Evolutionary conservation across 2,797 vertebrate species (phyloP).

Genomic region (Pelodytes ibericus): DNA sequence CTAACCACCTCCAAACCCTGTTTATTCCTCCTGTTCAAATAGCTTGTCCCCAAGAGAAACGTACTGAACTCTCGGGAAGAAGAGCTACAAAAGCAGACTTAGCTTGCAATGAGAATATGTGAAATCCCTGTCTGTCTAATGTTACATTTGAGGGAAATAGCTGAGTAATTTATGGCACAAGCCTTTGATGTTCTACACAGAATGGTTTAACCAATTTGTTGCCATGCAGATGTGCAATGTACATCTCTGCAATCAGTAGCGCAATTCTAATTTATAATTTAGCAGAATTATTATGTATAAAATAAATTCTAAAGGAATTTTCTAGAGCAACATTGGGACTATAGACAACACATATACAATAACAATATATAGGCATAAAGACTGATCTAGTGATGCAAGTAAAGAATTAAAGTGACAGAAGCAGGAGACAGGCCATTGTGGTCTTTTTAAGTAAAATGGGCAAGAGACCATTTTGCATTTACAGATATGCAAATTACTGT

Average conservation of each 20-base stretch:
- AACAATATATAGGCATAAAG: too few relatives aligned
- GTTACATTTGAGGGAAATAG: not conserved
- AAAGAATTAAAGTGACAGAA: too few relatives aligned
- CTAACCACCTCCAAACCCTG: conserved; percentile 23
- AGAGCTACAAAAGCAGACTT: not conserved
- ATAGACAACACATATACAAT: too few relatives aligned
- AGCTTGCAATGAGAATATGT: conserved; percentile 5
- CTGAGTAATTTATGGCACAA: not conserved
- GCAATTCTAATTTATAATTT: too few relatives aligned
- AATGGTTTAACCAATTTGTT: not conserved
- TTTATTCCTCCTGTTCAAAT: conserved; percentile 2
- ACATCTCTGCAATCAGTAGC: not conserved
- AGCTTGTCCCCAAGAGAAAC: conserved; percentile 13
- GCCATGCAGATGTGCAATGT: not conserved
- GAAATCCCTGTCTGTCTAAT: conserved; percentile 13
- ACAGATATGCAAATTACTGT: too few relatives aligned
- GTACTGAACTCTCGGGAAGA: not conserved
- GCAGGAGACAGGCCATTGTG: too few relatives aligned
- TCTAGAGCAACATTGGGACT: too few relatives aligned
- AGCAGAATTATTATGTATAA: too few relatives aligned
- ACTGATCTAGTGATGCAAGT: too few relatives aligned
- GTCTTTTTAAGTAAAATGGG: too few relatives aligned
- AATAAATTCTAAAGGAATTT: too few relatives aligned
- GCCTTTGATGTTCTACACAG: conserved; percentile 18
- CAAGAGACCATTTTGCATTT: too few relatives aligned